A percentile compares a stretch with the other conserved stretches of the same genome.
Evolutionary conservation across 2,113 vertebrate genomes (phyloP).

Genomic region (Sterrhoptilus dennistouni): DNA sequence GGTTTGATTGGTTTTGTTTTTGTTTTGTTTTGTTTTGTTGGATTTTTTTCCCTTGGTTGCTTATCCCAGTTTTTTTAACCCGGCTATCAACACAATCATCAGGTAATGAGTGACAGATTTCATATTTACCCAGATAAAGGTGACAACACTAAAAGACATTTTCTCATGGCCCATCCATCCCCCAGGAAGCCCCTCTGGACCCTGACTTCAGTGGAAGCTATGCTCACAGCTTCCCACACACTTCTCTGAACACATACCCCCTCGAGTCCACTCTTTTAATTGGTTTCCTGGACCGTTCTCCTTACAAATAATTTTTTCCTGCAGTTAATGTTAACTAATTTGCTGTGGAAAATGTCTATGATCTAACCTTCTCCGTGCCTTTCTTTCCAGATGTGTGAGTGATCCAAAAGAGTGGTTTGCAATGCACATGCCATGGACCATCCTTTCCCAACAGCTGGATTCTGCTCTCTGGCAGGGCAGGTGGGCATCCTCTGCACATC

Average conservation of each 20-base stretch:
- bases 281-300: slow-evolving; percentile 42
- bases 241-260: background rate
- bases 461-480: background rate
- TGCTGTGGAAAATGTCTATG: slow-evolving; percentile 53
- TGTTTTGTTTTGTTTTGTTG: background rate
- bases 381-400: slow-evolving; percentile 10
- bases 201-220: slow-evolving; percentile 11
- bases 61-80: background rate
- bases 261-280: slow-evolving; percentile 4
- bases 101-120: background rate
- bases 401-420: slow-evolving; percentile 2
- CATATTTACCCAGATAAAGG: background rate
- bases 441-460: background rate
- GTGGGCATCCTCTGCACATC: background rate
- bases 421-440: background rate
- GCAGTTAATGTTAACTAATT: slow-evolving; percentile 33
- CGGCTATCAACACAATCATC: background rate
- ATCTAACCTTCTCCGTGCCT: slow-evolving; percentile 36
- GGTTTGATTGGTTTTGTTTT: background rate
- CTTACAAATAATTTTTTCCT: slow-evolving; percentile 60
- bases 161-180: background rate
- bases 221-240: slow-evolving; percentile 31
- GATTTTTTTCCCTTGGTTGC: rapidly evolving
- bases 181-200: background rate
- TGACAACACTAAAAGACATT: background rate